Base-by-base conservation (phyloP, 2,888 invertebrate genomes). In the Allacma fusca region DNA sequence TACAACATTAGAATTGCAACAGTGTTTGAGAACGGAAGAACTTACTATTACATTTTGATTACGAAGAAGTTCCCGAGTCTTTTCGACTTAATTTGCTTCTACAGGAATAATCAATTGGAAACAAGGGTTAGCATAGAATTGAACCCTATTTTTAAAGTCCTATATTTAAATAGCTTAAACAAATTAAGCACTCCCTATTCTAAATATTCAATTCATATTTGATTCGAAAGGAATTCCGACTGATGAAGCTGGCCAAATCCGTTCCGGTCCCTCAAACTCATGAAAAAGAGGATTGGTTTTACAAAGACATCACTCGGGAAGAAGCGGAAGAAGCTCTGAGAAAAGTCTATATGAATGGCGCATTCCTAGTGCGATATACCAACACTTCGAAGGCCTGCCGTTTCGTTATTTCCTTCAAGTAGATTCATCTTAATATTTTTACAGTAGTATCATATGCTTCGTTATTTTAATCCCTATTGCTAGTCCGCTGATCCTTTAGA, bases 1-100 rank as follows among this genome's bases (percentile, higher is more conserved):
- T 95, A 95, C 87, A 97, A 97, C 86, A 96, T 97, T 86, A 90
- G 96, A 64, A 97, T 97, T 77, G 92, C 93, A 86, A 89, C 95
- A 72, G 94, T 93, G 85, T 94, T 94, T 0, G 19, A 76, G 13
- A 90, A 92, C 84, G 96, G 96, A 4, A 89, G 92, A 81, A 93
- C 93, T 0, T 95, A 94, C 86, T 98, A 94, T 87, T 96, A 93
- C 87, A 88, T 98, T 74, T 94, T 95, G 67, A 96, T 96, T 80
- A 91, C 92, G 4, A 91, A 92, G 78, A 92, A 92, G 82, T 98
- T 97, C 86, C 97, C 97, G 86, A 96, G 95, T 85, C 88, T 98
- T 4, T 97, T 96, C 86, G 93, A 92, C 84, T 88, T 98, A 71
- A 95, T 98, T 79, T 94, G 93, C 29, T 92, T 97, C 87, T 98